Percentiles rank a stretch among this genome's conserved stretches.
phyloP scores from a whole-genome alignment of 92 coral and sea anemone species.

The Porites divaricata region DNA sequence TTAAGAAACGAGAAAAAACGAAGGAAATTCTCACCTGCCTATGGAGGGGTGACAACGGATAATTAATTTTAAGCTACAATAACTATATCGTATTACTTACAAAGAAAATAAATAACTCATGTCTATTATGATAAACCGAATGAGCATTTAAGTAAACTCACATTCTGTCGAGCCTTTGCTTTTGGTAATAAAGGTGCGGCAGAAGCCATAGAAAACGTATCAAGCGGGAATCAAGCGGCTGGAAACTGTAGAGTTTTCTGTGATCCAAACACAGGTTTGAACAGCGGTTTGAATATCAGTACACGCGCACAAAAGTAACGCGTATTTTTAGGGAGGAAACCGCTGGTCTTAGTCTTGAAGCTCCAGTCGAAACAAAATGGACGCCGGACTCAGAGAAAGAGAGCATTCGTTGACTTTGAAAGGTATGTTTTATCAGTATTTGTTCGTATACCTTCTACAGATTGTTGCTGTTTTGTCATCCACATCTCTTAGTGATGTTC shows the following conservation, averaged over 20 bases:
- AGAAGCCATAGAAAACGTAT: conserved; percentile 17
- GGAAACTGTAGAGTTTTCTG: neutral
- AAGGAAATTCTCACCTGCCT: too few species aligned
- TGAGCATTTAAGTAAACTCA: neutral
- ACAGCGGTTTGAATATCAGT: conserved; percentile 40
- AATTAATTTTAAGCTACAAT: too few species aligned
- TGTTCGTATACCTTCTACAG: neutral
- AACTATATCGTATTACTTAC: too few species aligned
- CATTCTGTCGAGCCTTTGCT: conserved; percentile 41
- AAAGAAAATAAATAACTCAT: too few species aligned
- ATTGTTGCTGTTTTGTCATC: neutral
- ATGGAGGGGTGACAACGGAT: too few species aligned
- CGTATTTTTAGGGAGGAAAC: neutral
- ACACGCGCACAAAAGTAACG: conserved; percentile 10
- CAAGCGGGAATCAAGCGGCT: neutral
- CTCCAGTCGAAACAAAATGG: conserved; percentile 62
- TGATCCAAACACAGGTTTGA: neutral
- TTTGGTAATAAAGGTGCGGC: neutral
- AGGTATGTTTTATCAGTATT: conserved; percentile 51
- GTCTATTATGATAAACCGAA: too few species aligned
- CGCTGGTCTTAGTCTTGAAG: conserved; percentile 25
- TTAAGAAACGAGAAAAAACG: too few species aligned
- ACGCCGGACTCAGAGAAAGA: conserved; percentile 84
- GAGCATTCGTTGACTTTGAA: conserved; percentile 92
- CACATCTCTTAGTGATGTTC: neutral